These are phyloP conservation scores for Coenobita brevimanus DNA, from an alignment of 1,140 invertebrate species.

Conservation along the genomic window DNA sequence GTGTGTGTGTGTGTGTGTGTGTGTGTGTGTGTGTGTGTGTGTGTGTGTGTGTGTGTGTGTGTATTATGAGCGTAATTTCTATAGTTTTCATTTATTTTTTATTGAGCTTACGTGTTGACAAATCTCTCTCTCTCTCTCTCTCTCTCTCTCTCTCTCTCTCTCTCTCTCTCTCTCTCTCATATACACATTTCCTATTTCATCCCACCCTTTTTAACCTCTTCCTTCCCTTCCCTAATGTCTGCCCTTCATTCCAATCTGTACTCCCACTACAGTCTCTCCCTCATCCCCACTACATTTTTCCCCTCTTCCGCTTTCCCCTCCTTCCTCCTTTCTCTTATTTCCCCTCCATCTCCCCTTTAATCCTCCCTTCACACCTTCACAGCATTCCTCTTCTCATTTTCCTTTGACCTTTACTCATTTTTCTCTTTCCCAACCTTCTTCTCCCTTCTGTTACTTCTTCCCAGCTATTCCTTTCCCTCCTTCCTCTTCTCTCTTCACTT, in stretches of 20 bases:
- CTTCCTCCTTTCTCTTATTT: neutral
- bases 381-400: neutral
- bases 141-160: too few species aligned
- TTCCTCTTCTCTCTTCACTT: too few species aligned
- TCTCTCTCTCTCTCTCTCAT: too few species aligned
- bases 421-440: neutral
- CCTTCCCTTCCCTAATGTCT: neutral
- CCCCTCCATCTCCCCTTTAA: neutral
- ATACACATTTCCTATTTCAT: too few species aligned
- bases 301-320: neutral
- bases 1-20: neutral
- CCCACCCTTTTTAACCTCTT: neutral
- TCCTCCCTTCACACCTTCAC: neutral
- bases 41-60: constrained; percentile 35
- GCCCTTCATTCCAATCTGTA: too few species aligned
- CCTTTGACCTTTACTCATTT: neutral
- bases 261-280: neutral
- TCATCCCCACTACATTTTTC: neutral
- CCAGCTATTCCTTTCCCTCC: too few species aligned
- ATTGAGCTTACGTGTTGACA: too few species aligned
- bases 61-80: constrained; percentile 5
- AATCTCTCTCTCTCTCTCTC: too few species aligned
- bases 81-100: too few species aligned
- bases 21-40: constrained; percentile 28
- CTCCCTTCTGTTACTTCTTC: neutral